Conservation (phyloP, 2,797 vertebrate species). For the Rhinatrema bivittatum region DNA sequence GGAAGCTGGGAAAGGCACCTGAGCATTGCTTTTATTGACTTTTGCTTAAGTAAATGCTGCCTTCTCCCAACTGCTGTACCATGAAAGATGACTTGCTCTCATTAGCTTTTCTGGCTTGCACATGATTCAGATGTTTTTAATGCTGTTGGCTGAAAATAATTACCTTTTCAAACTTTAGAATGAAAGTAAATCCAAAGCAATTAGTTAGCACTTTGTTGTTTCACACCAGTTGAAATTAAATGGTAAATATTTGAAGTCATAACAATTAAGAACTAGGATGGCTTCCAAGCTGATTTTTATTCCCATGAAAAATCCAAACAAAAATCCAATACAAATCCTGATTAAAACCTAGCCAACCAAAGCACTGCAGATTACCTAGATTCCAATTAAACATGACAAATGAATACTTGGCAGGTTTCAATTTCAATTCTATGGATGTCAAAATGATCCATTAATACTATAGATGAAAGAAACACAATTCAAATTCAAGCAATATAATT, state of each 20-base stretch:
- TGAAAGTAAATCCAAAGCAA: conserved; percentile 24
- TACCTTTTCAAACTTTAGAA: conserved; percentile 27
- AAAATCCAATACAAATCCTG: conserved; percentile 39
- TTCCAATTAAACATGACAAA: conserved; percentile 55
- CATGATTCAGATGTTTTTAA: not conserved
- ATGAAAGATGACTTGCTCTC: conserved; percentile 13
- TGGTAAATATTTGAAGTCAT: conserved; percentile 44
- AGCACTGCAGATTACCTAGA: conserved; percentile 42
- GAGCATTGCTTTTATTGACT: conserved; percentile 1
- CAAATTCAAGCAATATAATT: conserved; percentile 29
- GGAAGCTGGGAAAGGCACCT: not conserved
- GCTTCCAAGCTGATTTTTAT: conserved; percentile 32
- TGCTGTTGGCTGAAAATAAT: conserved; percentile 15
- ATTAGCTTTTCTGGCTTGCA: not conserved
- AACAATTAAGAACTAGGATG: conserved; percentile 30
- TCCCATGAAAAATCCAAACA: conserved; percentile 37
- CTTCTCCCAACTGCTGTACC: not conserved
- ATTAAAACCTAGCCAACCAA: conserved; percentile 50
- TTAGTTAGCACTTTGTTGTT: conserved; percentile 23
- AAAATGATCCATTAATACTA: conserved; percentile 46
- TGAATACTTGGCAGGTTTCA: conserved; percentile 46
- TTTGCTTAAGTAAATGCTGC: not conserved
- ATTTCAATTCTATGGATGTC: conserved; percentile 48
- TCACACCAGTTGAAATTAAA: conserved; percentile 25
- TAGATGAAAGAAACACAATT: conserved; percentile 37